Evolutionary conservation across 1,140 invertebrate genomes (phyloP).

Genomic region (Panulirus ornatus): DNA sequence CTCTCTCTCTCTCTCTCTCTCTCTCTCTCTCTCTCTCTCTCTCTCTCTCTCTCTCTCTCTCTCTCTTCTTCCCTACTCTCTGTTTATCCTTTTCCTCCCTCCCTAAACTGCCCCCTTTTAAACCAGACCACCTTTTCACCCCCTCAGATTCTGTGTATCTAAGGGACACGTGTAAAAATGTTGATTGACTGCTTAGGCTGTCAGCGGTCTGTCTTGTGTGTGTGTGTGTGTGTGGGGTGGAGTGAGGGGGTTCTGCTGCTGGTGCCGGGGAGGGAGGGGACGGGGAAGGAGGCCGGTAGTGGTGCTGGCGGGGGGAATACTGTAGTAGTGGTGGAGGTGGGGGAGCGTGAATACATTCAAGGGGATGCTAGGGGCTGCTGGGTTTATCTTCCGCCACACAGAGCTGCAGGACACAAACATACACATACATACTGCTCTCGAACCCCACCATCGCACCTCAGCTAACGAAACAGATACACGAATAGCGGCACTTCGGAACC

Average conservation of each 20-base stretch:
- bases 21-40: background rate
- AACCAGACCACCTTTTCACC: slow-evolving; percentile 22
- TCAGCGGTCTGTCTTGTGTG: slow-evolving; percentile 39
- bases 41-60: slow-evolving; percentile 8
- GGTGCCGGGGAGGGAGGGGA: background rate
- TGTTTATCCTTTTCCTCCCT: background rate
- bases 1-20: background rate
- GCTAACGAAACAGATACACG: background rate
- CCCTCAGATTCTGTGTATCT: slow-evolving; percentile 35
- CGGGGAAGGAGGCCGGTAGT: background rate
- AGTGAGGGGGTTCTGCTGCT: background rate
- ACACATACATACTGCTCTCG: no score
- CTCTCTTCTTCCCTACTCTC: background rate
- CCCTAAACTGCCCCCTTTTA: background rate
- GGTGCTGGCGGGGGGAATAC: background rate
- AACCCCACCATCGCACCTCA: background rate
- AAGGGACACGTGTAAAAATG: slow-evolving; percentile 53
- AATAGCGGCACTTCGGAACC: background rate
- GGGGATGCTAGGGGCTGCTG: no score
- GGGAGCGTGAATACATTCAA: background rate
- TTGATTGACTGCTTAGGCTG: slow-evolving; percentile 61
- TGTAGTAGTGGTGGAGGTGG: background rate
- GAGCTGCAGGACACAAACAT: no score
- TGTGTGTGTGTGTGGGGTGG: no score
- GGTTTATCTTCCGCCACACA: no score